Base-by-base conservation (phyloP, 53 echinoderm and acorn worm species). In the Antedon mediterranea region DNA sequence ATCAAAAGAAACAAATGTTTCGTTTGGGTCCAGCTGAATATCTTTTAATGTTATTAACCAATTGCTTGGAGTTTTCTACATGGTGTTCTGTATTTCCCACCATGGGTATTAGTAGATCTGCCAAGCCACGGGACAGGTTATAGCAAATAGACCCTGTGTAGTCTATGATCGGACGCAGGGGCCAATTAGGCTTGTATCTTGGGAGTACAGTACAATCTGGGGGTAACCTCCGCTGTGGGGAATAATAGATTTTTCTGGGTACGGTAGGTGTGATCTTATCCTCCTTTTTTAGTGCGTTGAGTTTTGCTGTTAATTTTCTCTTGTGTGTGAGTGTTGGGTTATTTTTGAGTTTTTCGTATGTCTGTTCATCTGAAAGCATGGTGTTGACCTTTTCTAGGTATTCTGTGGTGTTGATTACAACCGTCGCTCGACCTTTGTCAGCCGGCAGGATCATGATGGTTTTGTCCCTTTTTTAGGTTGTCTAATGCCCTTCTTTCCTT, bases 101-200 rank as follows among this genome's bases (percentile, higher is more conserved):
- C 34, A 76, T 33, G 34, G 76, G 76, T 76, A 33, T 23, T 76
- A 76, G 34, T 28, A 76, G 32, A 34, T 76, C 76, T 31, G 76
- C 32, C 32, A 76, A 34, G 9, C 33, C 7, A 33, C 76, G 32
- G 28, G 76, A 31, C 34, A 33, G 32, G 76, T 76, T 76, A 34
- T 76, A 76, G 29, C 76, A 32, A 13, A 76, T 33, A 26, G 76
- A 76, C 32, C 76, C 76, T 76, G 76, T 76, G 13, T 76, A 76
- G 26, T 76, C 76, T 26, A 76, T 34, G 34, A 76, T 76, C 23
- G 76, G 76, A 5, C 76, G 32, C 7, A 76, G 76, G 32, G 33
- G 76, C 28, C 33, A 33, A 28, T 34, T 34, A 23, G 34, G 33
- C 34, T 76, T 32, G 76, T 76, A 76, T 76, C 34, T 32, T 76